Evolutionary conservation across 2,113 vertebrate genomes (phyloP).

Genomic region (Meleagris gallopavo): DNA sequence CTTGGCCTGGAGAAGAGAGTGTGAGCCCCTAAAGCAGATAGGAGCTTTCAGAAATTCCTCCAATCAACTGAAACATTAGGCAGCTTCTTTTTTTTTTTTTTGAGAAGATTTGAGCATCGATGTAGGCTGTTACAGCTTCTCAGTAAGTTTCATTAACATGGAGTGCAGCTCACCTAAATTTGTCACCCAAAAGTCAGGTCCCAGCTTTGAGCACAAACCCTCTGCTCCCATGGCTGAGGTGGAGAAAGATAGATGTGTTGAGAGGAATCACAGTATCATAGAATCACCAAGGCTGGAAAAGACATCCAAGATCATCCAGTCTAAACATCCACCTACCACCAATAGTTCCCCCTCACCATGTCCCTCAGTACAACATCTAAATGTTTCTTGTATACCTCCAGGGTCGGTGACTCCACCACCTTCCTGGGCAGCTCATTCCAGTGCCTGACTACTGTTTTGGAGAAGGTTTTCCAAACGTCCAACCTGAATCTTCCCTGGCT

Average conservation of each 20-base stretch:
- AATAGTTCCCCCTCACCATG: too few relatives aligned
- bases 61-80: neutral
- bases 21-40: neutral
- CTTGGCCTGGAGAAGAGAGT: neutral
- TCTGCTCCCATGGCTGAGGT: neutral
- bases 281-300: too few relatives aligned
- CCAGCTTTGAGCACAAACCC: neutral
- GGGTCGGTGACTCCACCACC: too few relatives aligned
- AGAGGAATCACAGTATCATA: neutral
- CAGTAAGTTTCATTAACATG: neutral
- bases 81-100: neutral
- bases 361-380: too few relatives aligned
- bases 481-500: too few relatives aligned
- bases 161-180: neutral
- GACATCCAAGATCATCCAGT: too few relatives aligned
- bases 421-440: too few relatives aligned
- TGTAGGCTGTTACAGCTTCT: neutral
- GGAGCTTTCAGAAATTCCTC: neutral
- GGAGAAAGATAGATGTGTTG: neutral
- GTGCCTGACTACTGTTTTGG: too few relatives aligned
- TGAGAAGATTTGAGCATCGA: neutral
- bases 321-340: too few relatives aligned
- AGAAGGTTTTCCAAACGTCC: too few relatives aligned
- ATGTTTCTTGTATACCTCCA: too few relatives aligned
- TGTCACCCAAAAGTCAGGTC: neutral